Evolutionary conservation across 2,113 vertebrate species (phyloP).

Genomic region (Centropristis striata): DNA sequence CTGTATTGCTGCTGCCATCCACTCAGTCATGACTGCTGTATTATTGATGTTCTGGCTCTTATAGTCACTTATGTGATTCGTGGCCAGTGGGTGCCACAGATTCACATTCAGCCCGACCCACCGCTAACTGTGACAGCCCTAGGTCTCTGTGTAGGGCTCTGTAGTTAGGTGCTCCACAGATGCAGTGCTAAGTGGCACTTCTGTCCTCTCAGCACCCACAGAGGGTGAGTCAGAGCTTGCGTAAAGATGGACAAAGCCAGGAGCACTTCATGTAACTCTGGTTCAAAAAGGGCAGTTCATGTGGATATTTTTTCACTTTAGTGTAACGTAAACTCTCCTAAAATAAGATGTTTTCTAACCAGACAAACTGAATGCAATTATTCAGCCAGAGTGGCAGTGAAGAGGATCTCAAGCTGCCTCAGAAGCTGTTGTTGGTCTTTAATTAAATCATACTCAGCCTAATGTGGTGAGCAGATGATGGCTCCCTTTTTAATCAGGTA

Average conservation of each 20-base stretch:
- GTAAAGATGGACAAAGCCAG: conserved; percentile 17
- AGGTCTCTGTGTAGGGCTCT: conserved; percentile 22
- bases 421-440: conserved; percentile 56
- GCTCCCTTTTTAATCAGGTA: conserved; percentile 67
- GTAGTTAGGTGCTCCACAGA: conserved; percentile 8
- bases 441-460: conserved; percentile 67
- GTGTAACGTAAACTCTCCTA: conserved; percentile 14
- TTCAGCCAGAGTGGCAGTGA: conserved; percentile 20
- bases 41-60: conserved; percentile 67
- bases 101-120: conserved; percentile 29
- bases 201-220: conserved; percentile 39
- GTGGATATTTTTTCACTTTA: not conserved
- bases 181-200: conserved; percentile 25
- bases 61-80: conserved; percentile 37
- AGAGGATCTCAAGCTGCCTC: conserved; percentile 20
- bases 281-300: not conserved
- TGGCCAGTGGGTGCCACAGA: conserved; percentile 51
- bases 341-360: conserved; percentile 39
- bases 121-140: conserved; percentile 4
- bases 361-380: not conserved
- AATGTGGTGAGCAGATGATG: conserved; percentile 65
- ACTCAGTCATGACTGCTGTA: conserved; percentile 40
- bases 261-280: not conserved
- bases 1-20: conserved; percentile 34
- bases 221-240: conserved; percentile 31